phyloP scores from a whole-genome alignment of 1,140 invertebrate genomes.

The Drosophila bipectinata region DNA sequence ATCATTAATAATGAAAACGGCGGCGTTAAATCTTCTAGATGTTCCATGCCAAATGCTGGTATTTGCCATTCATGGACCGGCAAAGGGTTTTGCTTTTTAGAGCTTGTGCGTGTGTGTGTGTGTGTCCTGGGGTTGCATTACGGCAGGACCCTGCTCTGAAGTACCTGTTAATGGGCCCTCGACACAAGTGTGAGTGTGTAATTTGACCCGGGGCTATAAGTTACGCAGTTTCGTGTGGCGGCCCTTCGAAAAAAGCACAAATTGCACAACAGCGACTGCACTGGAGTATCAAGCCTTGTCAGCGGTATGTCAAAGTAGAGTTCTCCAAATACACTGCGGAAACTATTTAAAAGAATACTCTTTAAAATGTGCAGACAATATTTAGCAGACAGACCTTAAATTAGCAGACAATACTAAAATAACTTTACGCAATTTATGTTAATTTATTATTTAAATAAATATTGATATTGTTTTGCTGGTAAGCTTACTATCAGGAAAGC shows the following conservation, averaged over 20 bases:
- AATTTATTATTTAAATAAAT: too few relatives aligned
- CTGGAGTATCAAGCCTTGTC: slow-evolving; percentile 56
- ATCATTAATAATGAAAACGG: slow-evolving; percentile 83
- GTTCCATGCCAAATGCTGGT: slow-evolving; percentile 82
- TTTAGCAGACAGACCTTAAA: too few relatives aligned
- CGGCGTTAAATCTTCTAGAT: slow-evolving; percentile 80
- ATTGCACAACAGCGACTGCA: slow-evolving; percentile 70
- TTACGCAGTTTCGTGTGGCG: slow-evolving; percentile 72
- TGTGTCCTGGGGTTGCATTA: slow-evolving; percentile 35
- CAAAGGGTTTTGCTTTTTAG: slow-evolving; percentile 32
- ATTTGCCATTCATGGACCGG: slow-evolving; percentile 63
- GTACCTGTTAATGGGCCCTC: slow-evolving; percentile 83
- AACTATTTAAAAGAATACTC: background rate
- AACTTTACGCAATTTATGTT: too few relatives aligned
- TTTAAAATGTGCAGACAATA: too few relatives aligned
- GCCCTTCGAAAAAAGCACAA: slow-evolving; percentile 73
- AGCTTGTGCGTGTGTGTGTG: background rate
- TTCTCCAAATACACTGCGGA: background rate
- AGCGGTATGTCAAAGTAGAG: slow-evolving; percentile 41
- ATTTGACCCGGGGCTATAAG: slow-evolving; percentile 83
- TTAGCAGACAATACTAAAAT: too few relatives aligned
- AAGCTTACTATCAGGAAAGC: too few relatives aligned
- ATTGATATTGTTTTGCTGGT: too few relatives aligned
- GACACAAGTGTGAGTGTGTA: slow-evolving; percentile 67
- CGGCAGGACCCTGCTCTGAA: slow-evolving; percentile 54